Conservation (phyloP, 2,113 vertebrate genomes). For the Cnemophilus loriae region DNA sequence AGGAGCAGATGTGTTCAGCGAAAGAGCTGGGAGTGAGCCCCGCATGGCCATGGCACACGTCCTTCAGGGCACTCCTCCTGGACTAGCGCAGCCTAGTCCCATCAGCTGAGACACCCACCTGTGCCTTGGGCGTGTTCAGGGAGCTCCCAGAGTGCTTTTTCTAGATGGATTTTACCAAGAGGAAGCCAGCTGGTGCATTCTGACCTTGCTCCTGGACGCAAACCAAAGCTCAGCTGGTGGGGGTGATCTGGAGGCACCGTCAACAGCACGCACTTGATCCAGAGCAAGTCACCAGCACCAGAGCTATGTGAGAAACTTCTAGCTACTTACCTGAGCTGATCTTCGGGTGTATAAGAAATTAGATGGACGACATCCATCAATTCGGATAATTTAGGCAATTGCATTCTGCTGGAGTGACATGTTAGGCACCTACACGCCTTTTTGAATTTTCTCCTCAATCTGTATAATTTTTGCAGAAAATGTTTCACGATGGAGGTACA, state of each 20-base stretch:
- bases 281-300: not conserved
- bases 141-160: not conserved
- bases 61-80: not conserved
- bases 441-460: not conserved
- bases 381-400: not conserved
- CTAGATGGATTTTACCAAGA: not conserved
- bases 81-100: not conserved
- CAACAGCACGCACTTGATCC: not conserved
- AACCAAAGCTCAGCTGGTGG: not conserved
- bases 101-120: not conserved
- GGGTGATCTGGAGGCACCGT: accelerated
- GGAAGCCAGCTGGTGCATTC: accelerated
- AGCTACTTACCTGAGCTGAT: not conserved
- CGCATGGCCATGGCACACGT: accelerated
- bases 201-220: not conserved
- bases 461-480: not conserved
- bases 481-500: not conserved
- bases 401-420: accelerated
- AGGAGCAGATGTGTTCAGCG: constrained; percentile 39
- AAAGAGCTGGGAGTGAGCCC: not conserved
- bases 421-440: accelerated
- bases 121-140: not conserved
- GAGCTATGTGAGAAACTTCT: not conserved
- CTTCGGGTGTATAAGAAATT: not conserved
- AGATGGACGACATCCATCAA: not conserved